Evolutionary conservation across 2,888 invertebrate genomes (phyloP).

Genomic region (Torymus aiolomorphi): DNA sequence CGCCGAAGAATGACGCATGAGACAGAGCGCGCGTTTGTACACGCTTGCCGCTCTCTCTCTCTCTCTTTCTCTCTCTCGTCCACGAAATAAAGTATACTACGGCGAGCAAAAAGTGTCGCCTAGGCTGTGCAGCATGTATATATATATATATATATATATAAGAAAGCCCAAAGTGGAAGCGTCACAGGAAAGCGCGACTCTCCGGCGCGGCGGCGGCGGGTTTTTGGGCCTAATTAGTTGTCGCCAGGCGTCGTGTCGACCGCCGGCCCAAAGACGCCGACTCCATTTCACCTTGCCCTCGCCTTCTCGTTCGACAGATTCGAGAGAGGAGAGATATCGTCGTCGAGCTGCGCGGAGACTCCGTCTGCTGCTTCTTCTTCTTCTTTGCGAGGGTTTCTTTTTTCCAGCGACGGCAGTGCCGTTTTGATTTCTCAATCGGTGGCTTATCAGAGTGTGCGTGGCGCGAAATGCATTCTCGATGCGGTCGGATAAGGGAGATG

Average conservation of each 20-base stretch:
- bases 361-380: neutral
- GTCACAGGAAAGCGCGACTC: no score
- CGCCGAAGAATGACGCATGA: no score
- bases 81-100: no score
- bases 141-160: slow-evolving; percentile 15
- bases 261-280: slow-evolving; percentile 61
- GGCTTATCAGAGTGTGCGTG: no score
- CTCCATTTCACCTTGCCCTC: slow-evolving; percentile 61
- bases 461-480: no score
- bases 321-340: neutral
- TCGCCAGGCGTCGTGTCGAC: slow-evolving; percentile 71
- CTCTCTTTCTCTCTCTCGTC: no score
- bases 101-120: no score
- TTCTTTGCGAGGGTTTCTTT: slow-evolving; percentile 21
- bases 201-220: slow-evolving; percentile 56
- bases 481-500: no score
- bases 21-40: no score
- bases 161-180: no score
- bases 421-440: slow-evolving; percentile 38
- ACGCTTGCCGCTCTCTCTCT: no score
- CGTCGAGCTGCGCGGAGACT: no score
- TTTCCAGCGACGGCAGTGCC: slow-evolving; percentile 25
- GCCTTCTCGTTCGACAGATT: neutral
- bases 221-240: slow-evolving; percentile 76
- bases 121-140: neutral